These are phyloP conservation scores for Acomys russatus DNA, from an alignment of 2,797 vertebrate species.

Conservation along the genomic window DNA sequence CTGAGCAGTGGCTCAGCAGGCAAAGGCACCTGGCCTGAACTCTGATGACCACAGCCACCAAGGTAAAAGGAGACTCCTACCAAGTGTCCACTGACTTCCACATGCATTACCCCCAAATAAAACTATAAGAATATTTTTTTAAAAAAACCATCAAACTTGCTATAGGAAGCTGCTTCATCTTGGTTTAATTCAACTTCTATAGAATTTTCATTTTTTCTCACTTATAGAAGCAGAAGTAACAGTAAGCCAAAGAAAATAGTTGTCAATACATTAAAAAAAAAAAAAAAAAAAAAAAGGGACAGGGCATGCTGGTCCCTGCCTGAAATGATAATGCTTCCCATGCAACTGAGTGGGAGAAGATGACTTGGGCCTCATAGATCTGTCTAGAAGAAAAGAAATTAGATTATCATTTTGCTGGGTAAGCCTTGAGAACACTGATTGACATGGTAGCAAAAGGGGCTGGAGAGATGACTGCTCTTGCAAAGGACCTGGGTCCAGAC, in stretches of 20 bases:
- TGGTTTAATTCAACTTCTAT: neutral
- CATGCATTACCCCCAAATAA: neutral
- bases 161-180: neutral
- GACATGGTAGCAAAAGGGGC: neutral
- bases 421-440: neutral
- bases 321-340: neutral
- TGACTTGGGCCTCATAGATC: too few relatives aligned
- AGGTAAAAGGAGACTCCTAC: neutral
- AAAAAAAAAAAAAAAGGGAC: neutral
- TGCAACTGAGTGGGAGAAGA: neutral
- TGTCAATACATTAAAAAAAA: neutral
- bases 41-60: neutral
- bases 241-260: neutral
- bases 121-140: neutral
- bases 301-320: neutral
- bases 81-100: neutral
- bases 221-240: neutral
- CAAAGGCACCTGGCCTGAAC: neutral
- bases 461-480: neutral
- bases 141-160: neutral
- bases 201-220: neutral
- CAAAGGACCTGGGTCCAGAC: neutral
- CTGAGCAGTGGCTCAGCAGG: neutral
- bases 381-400: neutral
- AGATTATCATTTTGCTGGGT: neutral